Evolutionary conservation across 2,113 vertebrate genomes (phyloP).

Genomic region (Entomyzon cyanotis): DNA sequence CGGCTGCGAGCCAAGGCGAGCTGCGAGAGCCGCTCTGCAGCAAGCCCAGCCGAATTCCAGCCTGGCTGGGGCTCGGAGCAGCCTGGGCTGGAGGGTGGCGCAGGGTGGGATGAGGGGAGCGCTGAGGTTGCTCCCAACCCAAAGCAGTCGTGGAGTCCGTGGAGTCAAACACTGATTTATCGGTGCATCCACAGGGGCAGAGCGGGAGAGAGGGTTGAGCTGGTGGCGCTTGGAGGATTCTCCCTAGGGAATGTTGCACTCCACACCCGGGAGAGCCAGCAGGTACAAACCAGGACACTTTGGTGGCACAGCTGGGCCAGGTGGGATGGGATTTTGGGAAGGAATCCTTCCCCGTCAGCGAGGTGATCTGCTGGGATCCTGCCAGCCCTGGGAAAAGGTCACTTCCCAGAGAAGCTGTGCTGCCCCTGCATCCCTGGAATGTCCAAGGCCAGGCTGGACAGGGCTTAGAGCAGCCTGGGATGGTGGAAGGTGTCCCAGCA

Average conservation of each 20-base stretch:
- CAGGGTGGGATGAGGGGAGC: not conserved
- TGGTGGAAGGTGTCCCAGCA: not conserved
- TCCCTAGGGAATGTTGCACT: not conserved
- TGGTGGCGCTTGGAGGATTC: not conserved
- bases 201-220: not conserved
- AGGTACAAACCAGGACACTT: not conserved
- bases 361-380: not conserved
- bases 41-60: not conserved
- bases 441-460: too few species aligned
- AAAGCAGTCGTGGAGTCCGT: not conserved
- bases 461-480: too few species aligned
- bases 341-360: not conserved
- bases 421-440: too few species aligned
- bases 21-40: not conserved
- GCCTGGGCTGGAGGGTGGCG: accelerated
- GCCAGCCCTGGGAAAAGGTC: too few species aligned
- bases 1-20: not conserved
- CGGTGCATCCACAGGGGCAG: not conserved
- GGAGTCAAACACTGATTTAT: not conserved
- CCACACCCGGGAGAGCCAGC: not conserved
- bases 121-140: not conserved
- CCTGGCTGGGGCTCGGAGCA: not conserved
- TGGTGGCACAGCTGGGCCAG: not conserved
- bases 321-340: not conserved
- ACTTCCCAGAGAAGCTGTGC: too few species aligned